Evolutionary conservation across 2,888 invertebrate genomes (phyloP).

Genomic region (Sussaba pulchella): DNA sequence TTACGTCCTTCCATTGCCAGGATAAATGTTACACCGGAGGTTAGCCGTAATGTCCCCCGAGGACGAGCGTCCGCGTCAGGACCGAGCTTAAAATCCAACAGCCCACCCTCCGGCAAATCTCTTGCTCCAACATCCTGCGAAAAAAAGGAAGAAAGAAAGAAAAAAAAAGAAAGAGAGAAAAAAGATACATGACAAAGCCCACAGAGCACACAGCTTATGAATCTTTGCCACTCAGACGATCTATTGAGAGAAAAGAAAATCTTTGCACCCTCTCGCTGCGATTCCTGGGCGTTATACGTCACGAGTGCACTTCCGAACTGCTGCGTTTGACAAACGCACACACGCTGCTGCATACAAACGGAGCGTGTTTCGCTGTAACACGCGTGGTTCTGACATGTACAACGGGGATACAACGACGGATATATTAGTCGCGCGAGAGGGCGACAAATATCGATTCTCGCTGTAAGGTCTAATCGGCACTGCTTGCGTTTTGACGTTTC

Average conservation of each 20-base stretch:
- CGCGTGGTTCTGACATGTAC: slow-evolving; percentile 24
- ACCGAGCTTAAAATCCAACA: no score
- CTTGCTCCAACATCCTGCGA: background rate
- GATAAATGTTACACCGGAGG: no score
- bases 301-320: slow-evolving; percentile 16
- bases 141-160: no score
- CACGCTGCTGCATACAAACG: slow-evolving; percentile 1
- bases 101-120: no score
- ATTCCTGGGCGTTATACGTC: background rate
- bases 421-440: slow-evolving; percentile 35
- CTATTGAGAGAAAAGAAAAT: slow-evolving; percentile 7
- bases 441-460: slow-evolving; percentile 59
- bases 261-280: background rate
- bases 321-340: slow-evolving; percentile 20
- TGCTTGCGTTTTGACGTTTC: slow-evolving; percentile 36
- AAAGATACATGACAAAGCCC: background rate
- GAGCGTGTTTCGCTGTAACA: background rate
- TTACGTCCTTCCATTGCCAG: no score
- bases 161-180: no score
- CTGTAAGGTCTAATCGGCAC: slow-evolving; percentile 32
- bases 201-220: background rate
- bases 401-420: background rate
- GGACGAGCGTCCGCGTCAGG: no score
- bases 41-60: no score
- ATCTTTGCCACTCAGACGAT: slow-evolving; percentile 23